These are phyloP conservation scores for Diaphora mendica DNA, from an alignment of 2,888 invertebrate genomes.

Conservation along the genomic window DNA sequence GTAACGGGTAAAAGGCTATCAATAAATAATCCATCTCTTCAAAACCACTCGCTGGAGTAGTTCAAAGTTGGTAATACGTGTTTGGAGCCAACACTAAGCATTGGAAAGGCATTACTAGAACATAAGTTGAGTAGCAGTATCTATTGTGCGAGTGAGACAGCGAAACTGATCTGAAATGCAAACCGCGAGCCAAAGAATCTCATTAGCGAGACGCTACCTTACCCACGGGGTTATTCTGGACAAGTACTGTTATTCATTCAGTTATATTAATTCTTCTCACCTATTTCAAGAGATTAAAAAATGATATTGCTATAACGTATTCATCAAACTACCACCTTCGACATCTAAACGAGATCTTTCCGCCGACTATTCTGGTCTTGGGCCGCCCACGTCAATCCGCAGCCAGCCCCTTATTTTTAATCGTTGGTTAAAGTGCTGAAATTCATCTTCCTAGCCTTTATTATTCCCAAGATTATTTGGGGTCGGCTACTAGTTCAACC, in stretches of 20 bases:
- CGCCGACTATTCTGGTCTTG: too few species aligned
- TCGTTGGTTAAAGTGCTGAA: too few species aligned
- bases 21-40: neutral
- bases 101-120: conserved; percentile 63
- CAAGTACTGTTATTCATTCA: neutral
- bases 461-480: too few species aligned
- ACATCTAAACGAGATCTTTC: too few species aligned
- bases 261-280: neutral
- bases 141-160: conserved; percentile 48
- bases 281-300: neutral
- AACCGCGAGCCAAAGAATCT: conserved; percentile 85
- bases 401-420: too few species aligned
- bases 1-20: too few species aligned
- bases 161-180: conserved; percentile 82
- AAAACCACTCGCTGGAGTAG: neutral
- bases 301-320: too few species aligned
- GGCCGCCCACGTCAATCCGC: too few species aligned
- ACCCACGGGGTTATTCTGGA: conserved; percentile 65
- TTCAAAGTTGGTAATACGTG: neutral
- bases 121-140: conserved; percentile 65
- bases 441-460: too few species aligned
- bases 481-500: too few species aligned
- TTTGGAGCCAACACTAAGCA: conserved; percentile 13
- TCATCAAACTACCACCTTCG: too few species aligned
- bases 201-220: conserved; percentile 78